Conservation (phyloP, 2,797 vertebrate species). For the Malacoraja senta region DNA sequence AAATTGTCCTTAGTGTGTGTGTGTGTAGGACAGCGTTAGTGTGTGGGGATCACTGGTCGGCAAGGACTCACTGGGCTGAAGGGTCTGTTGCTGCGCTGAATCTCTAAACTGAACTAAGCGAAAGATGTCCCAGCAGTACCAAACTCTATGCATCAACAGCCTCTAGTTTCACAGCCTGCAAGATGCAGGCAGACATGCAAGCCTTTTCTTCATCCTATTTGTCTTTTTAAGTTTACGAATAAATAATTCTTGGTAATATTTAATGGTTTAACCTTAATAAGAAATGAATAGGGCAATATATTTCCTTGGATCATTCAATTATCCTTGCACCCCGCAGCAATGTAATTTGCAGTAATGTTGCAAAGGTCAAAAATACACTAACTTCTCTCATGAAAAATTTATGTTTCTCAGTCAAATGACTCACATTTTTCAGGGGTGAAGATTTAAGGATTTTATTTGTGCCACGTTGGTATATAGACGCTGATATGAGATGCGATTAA, state of each 20-base stretch:
- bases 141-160: too few relatives aligned
- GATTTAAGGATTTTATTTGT: neutral
- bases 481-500: neutral
- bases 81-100: too few relatives aligned
- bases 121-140: too few relatives aligned
- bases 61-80: too few relatives aligned
- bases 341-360: constrained; percentile 6
- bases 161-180: neutral
- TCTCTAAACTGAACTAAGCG: too few relatives aligned
- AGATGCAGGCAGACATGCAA: neutral
- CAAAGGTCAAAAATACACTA: constrained; percentile 36
- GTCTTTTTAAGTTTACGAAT: constrained; percentile 27
- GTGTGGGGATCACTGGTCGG: too few relatives aligned
- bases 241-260: constrained; percentile 18
- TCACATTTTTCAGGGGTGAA: neutral
- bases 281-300: constrained; percentile 36
- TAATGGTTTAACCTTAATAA: constrained; percentile 21
- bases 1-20: too few relatives aligned
- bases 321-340: constrained; percentile 33
- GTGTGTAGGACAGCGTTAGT: too few relatives aligned
- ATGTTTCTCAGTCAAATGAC: constrained; percentile 27
- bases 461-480: neutral
- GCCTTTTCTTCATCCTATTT: neutral
- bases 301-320: constrained; percentile 39
- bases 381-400: constrained; percentile 30